These are phyloP conservation scores for Ia io DNA, from an alignment of 2,113 vertebrate species.

Conservation along the genomic window DNA sequence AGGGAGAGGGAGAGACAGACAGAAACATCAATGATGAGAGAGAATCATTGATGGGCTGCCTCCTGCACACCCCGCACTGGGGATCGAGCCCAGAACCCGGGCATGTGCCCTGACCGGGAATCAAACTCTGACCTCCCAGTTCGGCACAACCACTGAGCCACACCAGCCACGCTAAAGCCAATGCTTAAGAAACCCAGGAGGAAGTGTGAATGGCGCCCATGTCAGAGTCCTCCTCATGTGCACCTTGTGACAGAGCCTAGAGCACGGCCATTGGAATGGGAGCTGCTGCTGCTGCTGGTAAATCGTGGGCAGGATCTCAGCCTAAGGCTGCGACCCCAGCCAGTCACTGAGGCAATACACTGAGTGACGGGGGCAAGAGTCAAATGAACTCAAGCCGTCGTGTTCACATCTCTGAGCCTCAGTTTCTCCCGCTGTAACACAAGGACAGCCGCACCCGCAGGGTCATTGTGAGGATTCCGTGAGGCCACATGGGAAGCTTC, in stretches of 20 bases:
- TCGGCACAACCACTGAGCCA: no score
- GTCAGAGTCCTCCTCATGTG: neutral
- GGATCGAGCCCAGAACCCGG: no score
- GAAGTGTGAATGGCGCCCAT: neutral
- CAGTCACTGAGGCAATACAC: neutral
- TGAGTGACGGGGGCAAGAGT: neutral
- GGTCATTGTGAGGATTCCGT: neutral
- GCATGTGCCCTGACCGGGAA: no score
- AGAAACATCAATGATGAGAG: no score
- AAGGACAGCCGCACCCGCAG: neutral
- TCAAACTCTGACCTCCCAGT: no score
- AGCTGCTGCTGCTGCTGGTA: neutral
- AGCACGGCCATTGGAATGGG: neutral
- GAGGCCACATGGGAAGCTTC: neutral
- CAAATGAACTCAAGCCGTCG: neutral
- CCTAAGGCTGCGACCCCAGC: neutral
- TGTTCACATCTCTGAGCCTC: neutral
- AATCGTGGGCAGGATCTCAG: neutral
- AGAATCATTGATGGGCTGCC: no score
- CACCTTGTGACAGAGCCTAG: neutral
- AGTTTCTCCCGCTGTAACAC: neutral
- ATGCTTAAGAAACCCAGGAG: constrained; percentile 5
- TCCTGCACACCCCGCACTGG: no score
- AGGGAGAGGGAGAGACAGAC: no score
- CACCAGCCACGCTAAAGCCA: neutral